A percentile compares a stretch with the other conserved stretches of the same genome.
These are phyloP conservation scores for Drosophila tani DNA, from an alignment of 1,140 invertebrate species.

Conservation along the genomic window DNA sequence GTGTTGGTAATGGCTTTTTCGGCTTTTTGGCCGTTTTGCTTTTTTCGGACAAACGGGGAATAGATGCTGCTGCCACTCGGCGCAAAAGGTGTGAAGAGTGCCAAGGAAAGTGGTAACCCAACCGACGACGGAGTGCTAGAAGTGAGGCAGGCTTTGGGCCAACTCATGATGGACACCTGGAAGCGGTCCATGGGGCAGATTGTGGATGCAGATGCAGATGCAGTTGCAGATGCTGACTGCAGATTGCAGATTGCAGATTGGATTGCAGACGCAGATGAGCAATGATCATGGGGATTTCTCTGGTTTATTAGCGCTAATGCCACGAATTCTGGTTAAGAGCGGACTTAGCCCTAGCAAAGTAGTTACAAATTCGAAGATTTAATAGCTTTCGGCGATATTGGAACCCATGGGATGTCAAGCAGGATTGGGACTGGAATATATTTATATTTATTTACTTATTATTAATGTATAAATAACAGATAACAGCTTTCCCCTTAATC, in stretches of 20 bases:
- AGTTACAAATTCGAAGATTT: background rate
- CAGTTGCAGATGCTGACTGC: conserved; percentile 1
- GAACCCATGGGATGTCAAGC: background rate
- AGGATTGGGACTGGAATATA: background rate
- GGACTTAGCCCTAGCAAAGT: conserved; percentile 7
- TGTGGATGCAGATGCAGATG: conserved; percentile 2
- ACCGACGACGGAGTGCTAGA: background rate
- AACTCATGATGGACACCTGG: conserved; percentile 34
- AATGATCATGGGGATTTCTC: conserved; percentile 42
- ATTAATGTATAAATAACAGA: background rate
- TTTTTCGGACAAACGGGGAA: conserved; percentile 42
- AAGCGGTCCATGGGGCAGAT: conserved; percentile 12
- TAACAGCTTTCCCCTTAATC: no score
- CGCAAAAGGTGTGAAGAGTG: conserved; percentile 33
- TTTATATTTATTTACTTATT: background rate
- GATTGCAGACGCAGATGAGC: conserved; percentile 32
- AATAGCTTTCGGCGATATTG: background rate
- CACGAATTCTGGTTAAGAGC: conserved; percentile 1
- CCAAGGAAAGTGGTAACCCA: conserved; percentile 20
- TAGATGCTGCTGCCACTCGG: conserved; percentile 44
- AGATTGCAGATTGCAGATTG: conserved; percentile 5
- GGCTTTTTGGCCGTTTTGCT: conserved; percentile 45
- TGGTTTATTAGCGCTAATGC: conserved; percentile 38
- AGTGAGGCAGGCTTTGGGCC: conserved; percentile 9
- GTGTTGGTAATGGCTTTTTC: conserved; percentile 55